Evolutionary conservation across 2,797 vertebrate genomes (phyloP), one percentile per base, ranked within the genome.

Genomic region (Eptatretus atami): DNA sequence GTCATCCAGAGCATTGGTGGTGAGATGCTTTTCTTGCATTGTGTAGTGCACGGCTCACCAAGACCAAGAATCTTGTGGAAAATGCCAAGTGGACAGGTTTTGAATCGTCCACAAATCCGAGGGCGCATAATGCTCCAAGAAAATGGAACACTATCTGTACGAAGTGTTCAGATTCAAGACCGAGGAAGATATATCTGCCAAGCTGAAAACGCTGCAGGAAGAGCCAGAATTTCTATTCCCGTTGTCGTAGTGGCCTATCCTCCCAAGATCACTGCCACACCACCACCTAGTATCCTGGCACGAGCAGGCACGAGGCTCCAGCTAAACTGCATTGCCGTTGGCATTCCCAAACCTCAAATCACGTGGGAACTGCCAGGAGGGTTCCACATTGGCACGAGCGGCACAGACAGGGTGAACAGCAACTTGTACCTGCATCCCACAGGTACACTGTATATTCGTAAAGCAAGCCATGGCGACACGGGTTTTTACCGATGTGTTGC

Each of bases 401-500:
- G 10, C 57, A 80, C 82, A 24, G 82, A 83, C 1, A 82, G 82
- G 1, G 71, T 85, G 3, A 81, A 79, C 53, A 85, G 83, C 52
- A 83, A 88, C 74, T 79, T 84, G 68, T 82, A 82, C 69, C 74
- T 94, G 6, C 82, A 90, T 65, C 82, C 86, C 1, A 81, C 84
- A 69, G 87, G 87, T 3, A 78, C 82, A 1, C 73, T 94, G 52
- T 76, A 84, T 65, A 79, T 96, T 66, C 86, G 90, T 71, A 83
- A 80, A 52, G 76, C 80, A 2, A 73, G 76, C 1, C 74, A 71
- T 31, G 75, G 71, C 54, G 87, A 96, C 63, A 69, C 78, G 0
- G 88, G 88, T 44, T 73, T 79, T 60, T 96, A 96, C 72, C 80
- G 76, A 67, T 96, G 88, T 74, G 82, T 78, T 2, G 87, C 88